These are phyloP conservation scores for Drosophila watanabei DNA, from an alignment of 1,140 invertebrate genomes.

Conservation along the genomic window DNA sequence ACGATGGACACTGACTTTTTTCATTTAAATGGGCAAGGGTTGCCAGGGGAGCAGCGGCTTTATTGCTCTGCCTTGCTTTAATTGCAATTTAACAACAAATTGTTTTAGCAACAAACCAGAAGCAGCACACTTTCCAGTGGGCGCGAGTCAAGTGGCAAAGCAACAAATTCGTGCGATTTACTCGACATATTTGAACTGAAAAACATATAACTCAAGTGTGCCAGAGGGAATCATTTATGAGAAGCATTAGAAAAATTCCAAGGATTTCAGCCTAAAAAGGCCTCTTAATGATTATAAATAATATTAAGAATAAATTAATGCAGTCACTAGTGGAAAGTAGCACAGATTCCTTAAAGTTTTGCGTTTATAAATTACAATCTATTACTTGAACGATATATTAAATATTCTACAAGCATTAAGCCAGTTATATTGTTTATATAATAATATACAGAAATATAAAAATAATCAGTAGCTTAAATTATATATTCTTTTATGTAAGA, in stretches of 20 bases:
- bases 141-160: slow-evolving; percentile 44
- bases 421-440: no score
- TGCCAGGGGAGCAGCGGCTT: slow-evolving; percentile 11
- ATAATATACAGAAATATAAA: no score
- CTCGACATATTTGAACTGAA: slow-evolving; percentile 16
- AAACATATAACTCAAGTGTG: slow-evolving; percentile 6
- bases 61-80: slow-evolving; percentile 53
- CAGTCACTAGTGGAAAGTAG: background rate
- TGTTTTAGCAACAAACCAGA: slow-evolving; percentile 49
- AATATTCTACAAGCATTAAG: background rate
- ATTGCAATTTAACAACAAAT: slow-evolving; percentile 74
- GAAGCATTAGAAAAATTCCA: background rate
- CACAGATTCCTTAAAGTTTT: background rate
- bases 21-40: slow-evolving; percentile 2
- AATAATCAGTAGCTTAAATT: background rate
- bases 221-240: background rate
- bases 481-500: background rate
- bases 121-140: slow-evolving; percentile 36
- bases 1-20: slow-evolving; percentile 2
- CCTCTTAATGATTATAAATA: no score
- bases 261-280: background rate
- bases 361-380: no score
- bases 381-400: background rate
- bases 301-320: background rate
- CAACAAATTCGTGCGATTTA: slow-evolving; percentile 32